Base-by-base conservation (phyloP, 2,888 invertebrate species). In the Perizoma affinitatum region DNA sequence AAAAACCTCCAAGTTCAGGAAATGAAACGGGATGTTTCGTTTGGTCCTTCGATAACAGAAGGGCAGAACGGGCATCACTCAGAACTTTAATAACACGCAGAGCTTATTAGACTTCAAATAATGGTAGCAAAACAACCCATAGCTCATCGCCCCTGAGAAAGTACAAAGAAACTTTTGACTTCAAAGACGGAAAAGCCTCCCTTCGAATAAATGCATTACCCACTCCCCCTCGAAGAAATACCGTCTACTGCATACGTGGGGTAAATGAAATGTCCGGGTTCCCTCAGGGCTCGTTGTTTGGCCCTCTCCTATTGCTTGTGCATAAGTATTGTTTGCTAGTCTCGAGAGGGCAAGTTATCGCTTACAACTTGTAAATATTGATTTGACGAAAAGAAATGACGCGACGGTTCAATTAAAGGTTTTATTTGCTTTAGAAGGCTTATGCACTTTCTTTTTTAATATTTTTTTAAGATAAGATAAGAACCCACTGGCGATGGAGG, bases 301-400 rank as follows among this genome's bases (percentile, higher is more conserved):
- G 73, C 70, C 80, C 81, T 72, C 70, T 58, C 47, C 70, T 68
- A 66, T 72, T 73, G 69, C 65, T 69, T 59, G 61, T 65, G 71
- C 73, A 48, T 82, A 80, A 83, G 78, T 80, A 84, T 80, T 85
- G 80, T 82, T 82, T 78, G 81, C 76, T 72, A 73, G 69, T 66
- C 73, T 68, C 61, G 58, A 64, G 65, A 65, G 68, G 76, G 76
- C 71, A 73, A 78, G 72, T 82, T 82, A 83, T 80, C 82, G 82
- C 76, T 83, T 81, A 86, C 84, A 82, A 81, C 79, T 75, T 86
- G 87, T 87, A 87, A 88, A 86, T 86, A 86, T 85, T 84, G 78
- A 74, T 78, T 73, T 70, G 71, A 47, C 52, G 55, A 63, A 65
- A 70, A 58, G 70, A 66, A 73, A 70, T 63, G 65, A 64, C 64